Conservation (phyloP, 2,113 vertebrate genomes). For the human region GRCh38 chrX:111006501-111007000, state of each 20-base stretch:
- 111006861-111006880: too few relatives aligned
- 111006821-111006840: too few relatives aligned
- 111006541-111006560: conserved; percentile 6
- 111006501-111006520: conserved; percentile 38
- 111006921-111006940: too few relatives aligned
- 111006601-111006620: not conserved
- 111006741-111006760: not conserved
- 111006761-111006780: not conserved
- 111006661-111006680: not conserved
- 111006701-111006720: not conserved
- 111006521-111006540: conserved; percentile 36
- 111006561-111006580: not conserved
- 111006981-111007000: too few relatives aligned
- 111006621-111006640: conserved; percentile 2
- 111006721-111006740: not conserved
- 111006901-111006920: too few relatives aligned
- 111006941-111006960: too few relatives aligned
- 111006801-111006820: too few relatives aligned
- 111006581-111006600: conserved; percentile 17
- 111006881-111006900: too few relatives aligned
- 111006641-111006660: not conserved
- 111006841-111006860: too few relatives aligned
- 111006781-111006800: not conserved
- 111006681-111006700: not conserved
- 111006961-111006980: too few relatives aligned